Base-by-base conservation (phyloP, 2,113 vertebrate genomes). In the Regulus satrapa region DNA sequence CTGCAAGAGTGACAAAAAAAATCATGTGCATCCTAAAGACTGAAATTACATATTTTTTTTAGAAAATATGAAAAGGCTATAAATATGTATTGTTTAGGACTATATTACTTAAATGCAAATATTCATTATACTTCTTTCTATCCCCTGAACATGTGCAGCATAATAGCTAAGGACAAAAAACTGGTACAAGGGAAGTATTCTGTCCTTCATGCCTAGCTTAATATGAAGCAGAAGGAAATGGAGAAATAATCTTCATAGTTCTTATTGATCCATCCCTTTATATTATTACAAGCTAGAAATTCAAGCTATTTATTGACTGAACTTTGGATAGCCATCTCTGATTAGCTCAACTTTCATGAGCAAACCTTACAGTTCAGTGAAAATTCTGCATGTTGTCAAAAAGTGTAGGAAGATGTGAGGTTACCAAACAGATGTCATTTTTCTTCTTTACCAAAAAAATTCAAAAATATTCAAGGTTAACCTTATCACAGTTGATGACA, bases 291-390 rank as follows among this genome's bases (percentile, higher is more conserved):
- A 85, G 93, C 59, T 93, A 92, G 93, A 89, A 97, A 98, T 64
- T 85, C 92, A 95, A 91, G 93, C 89, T 97, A 93, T 96, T 97
- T 98, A 97, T 97, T 97, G 97, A 96, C 89, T 94, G 95, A 96
- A 95, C 93, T 96, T 97, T 97, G 62, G 85, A 94, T 51, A 91
- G 92, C 92, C 91, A 91, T 88, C 94, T 97, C 92, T 96, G 96
- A 97, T 97, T 95, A 98, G 94, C 96, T 97, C 91, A 95, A 96
- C 46, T 74, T 94, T 97, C 85, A 88, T 15, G 9, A 91, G 86
- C 73, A 89, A 82, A 96, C 79, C 85, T 95, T 89, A 77, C 72
- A 86, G 95, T 88, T 92, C 71, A 55, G 48, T 62, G 78, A 81
- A 89, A 96, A 95, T 76, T 58, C 23, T 71, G n/a, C 63, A 71